Evolutionary conservation across 1,140 invertebrate species (phyloP).

Genomic region (Procambarus clarkii): DNA sequence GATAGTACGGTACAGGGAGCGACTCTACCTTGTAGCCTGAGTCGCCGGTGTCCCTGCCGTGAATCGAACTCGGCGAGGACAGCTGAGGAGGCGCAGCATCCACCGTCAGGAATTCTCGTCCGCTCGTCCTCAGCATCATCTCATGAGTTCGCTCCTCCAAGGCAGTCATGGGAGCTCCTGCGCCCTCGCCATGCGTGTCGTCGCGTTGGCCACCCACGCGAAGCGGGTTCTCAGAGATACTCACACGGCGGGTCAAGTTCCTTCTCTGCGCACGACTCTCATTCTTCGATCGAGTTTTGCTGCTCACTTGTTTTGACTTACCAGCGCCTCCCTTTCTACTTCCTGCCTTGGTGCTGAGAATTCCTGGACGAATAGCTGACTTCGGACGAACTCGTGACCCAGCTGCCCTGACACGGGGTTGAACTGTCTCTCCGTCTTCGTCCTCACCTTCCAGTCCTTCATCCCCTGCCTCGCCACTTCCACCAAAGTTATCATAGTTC

Average conservation of each 20-base stretch:
- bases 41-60: constrained; percentile 64
- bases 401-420: not conserved
- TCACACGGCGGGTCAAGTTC: constrained; percentile 18
- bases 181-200: not conserved
- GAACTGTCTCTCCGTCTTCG: not conserved
- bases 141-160: constrained; percentile 49
- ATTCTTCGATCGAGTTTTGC: not conserved
- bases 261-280: not conserved
- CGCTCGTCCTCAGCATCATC: constrained; percentile 56
- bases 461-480: not conserved
- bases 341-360: not conserved
- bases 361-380: constrained; percentile 39
- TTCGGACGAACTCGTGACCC: constrained; percentile 31
- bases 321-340: not conserved
- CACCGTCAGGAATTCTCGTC: constrained; percentile 60
- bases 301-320: not conserved
- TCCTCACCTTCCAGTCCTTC: not conserved
- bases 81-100: constrained; percentile 34
- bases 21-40: constrained; percentile 65
- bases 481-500: too few relatives aligned
- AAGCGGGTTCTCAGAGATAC: constrained; percentile 21
- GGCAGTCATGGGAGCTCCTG: not conserved
- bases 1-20: not conserved
- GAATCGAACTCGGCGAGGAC: constrained; percentile 56
- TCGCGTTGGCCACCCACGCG: not conserved